These are phyloP conservation scores for Spheniscus mendiculus DNA, from an alignment of 2,113 vertebrate genomes.

Conservation along the genomic window DNA sequence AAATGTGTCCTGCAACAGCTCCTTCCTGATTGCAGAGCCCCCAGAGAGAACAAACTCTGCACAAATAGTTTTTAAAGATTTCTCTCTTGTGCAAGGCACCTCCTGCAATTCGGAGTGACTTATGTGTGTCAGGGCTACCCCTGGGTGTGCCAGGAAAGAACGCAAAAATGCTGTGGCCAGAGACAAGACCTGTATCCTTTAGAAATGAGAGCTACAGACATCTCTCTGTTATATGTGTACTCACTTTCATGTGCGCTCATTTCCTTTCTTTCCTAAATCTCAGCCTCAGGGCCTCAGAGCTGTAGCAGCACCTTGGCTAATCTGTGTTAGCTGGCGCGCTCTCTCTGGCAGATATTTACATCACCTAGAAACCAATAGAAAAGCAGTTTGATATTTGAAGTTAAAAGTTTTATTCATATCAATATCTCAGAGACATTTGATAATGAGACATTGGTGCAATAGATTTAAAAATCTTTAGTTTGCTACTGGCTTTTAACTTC, in stretches of 20 bases:
- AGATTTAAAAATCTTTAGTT: background rate
- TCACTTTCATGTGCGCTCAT: background rate
- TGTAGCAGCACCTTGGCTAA: background rate
- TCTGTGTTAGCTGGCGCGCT: background rate
- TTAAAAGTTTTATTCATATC: background rate
- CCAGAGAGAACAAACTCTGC: background rate
- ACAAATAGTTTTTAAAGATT: background rate
- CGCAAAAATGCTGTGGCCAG: background rate
- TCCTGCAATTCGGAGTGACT: background rate
- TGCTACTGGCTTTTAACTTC: background rate
- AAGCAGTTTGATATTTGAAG: background rate
- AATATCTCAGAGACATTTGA: background rate
- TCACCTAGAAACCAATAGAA: background rate
- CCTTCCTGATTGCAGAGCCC: background rate
- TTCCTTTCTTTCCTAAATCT: background rate
- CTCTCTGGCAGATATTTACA: background rate
- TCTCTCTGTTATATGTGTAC: background rate
- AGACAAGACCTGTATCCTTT: background rate
- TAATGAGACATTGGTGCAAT: background rate
- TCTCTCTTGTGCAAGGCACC: background rate
- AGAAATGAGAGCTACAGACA: background rate
- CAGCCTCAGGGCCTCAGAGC: background rate
- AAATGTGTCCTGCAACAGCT: background rate
- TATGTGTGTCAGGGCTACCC: background rate
- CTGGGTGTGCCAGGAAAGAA: background rate